phyloP scores from a whole-genome alignment of 2,113 vertebrate genomes.

The Hemiprocne comata region DNA sequence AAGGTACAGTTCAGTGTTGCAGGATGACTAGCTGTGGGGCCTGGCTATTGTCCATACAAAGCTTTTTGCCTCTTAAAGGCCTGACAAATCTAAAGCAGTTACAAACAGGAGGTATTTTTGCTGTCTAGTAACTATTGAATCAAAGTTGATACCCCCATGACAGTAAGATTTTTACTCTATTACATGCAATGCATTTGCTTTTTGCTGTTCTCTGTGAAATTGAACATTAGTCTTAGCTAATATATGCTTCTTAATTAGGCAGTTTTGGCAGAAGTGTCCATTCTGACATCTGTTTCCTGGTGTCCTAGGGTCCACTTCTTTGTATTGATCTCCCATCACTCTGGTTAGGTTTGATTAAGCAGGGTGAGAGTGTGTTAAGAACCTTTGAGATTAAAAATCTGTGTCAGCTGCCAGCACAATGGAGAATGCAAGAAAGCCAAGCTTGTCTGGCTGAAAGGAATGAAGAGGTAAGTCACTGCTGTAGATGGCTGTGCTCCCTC shows the following conservation, averaged over 20 bases:
- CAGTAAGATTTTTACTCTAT: not conserved
- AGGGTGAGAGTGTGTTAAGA: constrained; percentile 68
- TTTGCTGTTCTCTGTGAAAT: not conserved
- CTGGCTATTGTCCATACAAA: not conserved
- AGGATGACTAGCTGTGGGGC: not conserved
- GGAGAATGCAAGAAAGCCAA: constrained; percentile 80
- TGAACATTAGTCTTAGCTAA: not conserved
- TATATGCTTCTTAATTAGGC: not conserved
- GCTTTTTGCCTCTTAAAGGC: not conserved
- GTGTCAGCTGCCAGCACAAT: constrained; percentile 82
- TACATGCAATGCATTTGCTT: not conserved
- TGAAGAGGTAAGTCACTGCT: constrained; percentile 51
- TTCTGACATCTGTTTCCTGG: not conserved
- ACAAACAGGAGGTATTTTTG: not conserved
- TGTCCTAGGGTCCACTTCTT: constrained; percentile 85
- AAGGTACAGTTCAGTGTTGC: not conserved
- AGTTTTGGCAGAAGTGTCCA: not conserved
- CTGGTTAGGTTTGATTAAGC: constrained; percentile 82
- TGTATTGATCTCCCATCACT: constrained; percentile 79
- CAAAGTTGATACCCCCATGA: not conserved
- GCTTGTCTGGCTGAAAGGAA: constrained; percentile 64
- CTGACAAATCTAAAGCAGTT: not conserved
- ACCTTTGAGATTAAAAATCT: constrained; percentile 81
- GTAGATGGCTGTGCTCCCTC: not conserved
- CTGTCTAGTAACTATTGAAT: not conserved